Evolutionary conservation across 2,888 invertebrate genomes (phyloP), one percentile per base, ranked within the genome.

Genomic region (Acrobasis suavella): DNA sequence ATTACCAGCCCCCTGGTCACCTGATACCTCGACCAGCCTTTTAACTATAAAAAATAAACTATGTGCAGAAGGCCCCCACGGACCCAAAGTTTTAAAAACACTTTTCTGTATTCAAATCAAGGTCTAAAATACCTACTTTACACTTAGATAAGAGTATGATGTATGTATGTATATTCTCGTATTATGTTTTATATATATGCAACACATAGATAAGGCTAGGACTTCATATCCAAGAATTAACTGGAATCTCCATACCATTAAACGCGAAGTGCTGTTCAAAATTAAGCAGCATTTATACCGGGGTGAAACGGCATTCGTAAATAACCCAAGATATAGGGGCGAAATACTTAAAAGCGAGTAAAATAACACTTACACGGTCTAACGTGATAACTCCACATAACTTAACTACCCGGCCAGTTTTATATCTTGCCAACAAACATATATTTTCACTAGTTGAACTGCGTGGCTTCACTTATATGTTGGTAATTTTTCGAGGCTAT

Each of bases 281-380:
- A 56, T 56, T 56, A 56, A 56, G 32, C 32, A 32, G 32, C 46
- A n/a, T 46, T 46, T 46, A 46, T 14, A 46, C n/a, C 14, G 5
- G n/a, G 32, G 32, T 32, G 52, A 52, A 32, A 52, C 12, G 52
- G 52, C 32, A 32, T 52, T 17, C 51, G 51, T 52, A 52, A 52
- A 52, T 32, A 12, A 32, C 52, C 14, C 37, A 52, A 52, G 52
- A 52, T 52, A 52, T 32, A 32, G 32, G 52, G 32, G 15, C 42
- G 17, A 56, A 56, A 56, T 56, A 56, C 42, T 56, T 56, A 42
- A 56, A 56, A 56, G 38, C 56, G 7, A 56, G 56, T 56, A 17
- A 56, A 56, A 56, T 56, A 56, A 56, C 56, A 42, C 56, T 56
- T 56, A 56, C 56, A 42, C 42, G 42, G 46, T n/a, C 46, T 56